Percentiles rank a stretch among this genome's conserved stretches.
Evolutionary conservation across 2,797 vertebrate genomes (phyloP).

Genomic region (Coracias cyanogaster): DNA sequence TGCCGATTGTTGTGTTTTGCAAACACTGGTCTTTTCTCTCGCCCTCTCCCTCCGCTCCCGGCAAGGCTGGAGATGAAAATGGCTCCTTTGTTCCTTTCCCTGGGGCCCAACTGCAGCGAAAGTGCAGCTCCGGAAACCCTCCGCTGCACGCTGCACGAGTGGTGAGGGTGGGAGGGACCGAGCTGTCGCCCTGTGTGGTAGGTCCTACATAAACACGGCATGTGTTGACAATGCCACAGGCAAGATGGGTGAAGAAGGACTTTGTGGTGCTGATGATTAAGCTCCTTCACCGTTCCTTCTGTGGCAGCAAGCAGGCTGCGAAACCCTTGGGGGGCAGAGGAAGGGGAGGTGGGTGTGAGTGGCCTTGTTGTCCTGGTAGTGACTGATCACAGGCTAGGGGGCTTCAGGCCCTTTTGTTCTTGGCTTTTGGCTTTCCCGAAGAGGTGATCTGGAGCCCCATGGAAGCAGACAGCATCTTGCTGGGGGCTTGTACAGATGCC

Average conservation of each 20-base stretch:
- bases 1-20: conserved; percentile 45
- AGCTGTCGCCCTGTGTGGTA: conserved; percentile 7
- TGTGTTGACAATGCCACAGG: background rate
- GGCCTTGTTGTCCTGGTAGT: background rate
- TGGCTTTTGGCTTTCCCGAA: background rate
- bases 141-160: background rate
- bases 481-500: background rate
- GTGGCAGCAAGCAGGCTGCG: background rate
- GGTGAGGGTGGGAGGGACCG: conserved; percentile 28
- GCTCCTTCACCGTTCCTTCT: background rate
- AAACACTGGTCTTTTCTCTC: conserved; percentile 51
- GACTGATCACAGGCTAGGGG: background rate
- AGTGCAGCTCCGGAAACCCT: conserved; percentile 44
- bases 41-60: conserved; percentile 8
- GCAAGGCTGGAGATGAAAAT: conserved; percentile 60
- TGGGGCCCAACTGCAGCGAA: conserved; percentile 51
- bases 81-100: conserved; percentile 70
- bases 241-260: background rate
- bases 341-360: background rate
- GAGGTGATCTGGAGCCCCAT: background rate
- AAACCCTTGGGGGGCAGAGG: background rate
- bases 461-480: background rate
- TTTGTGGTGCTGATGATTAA: background rate
- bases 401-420: background rate
- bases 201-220: background rate